Conservation (phyloP, 2,888 invertebrate genomes). For the Dasypogon diadema region DNA sequence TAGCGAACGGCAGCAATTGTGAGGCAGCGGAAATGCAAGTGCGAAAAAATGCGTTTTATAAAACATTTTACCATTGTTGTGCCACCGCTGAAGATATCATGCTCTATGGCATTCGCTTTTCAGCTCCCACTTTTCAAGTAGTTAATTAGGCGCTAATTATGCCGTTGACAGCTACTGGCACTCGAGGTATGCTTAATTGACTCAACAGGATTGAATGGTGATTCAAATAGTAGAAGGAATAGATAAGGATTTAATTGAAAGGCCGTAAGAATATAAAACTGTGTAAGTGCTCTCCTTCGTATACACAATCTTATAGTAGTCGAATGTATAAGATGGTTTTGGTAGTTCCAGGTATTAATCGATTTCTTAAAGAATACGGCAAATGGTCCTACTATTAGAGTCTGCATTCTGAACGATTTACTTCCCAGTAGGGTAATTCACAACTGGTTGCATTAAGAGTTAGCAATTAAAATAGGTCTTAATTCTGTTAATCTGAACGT, state of each 20-base stretch:
- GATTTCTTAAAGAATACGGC: too few species aligned
- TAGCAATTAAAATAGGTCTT: too few species aligned
- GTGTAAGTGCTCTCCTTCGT: too few species aligned
- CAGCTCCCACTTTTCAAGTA: constrained; percentile 2
- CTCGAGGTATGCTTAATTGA: neutral
- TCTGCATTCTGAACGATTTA: too few species aligned
- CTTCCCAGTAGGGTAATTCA: too few species aligned
- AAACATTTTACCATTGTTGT: constrained; percentile 2
- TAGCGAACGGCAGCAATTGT: neutral
- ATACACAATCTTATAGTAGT: too few species aligned
- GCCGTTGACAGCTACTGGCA: neutral
- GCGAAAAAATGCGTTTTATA: constrained; percentile 12
- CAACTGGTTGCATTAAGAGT: too few species aligned
- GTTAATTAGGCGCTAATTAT: constrained; percentile 22
- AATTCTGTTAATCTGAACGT: too few species aligned
- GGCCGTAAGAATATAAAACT: too few species aligned
- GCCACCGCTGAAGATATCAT: neutral
- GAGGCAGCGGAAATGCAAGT: constrained; percentile 2
- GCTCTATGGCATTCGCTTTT: neutral
- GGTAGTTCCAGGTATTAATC: too few species aligned
- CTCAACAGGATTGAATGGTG: neutral
- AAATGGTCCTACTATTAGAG: too few species aligned
- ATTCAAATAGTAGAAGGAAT: neutral
- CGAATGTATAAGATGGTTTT: too few species aligned
- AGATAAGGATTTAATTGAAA: neutral